Percentiles rank a stretch among this genome's conserved stretches.
Evolutionary conservation across 1,140 invertebrate genomes (phyloP).

Genomic region (Drosophila varians): DNA sequence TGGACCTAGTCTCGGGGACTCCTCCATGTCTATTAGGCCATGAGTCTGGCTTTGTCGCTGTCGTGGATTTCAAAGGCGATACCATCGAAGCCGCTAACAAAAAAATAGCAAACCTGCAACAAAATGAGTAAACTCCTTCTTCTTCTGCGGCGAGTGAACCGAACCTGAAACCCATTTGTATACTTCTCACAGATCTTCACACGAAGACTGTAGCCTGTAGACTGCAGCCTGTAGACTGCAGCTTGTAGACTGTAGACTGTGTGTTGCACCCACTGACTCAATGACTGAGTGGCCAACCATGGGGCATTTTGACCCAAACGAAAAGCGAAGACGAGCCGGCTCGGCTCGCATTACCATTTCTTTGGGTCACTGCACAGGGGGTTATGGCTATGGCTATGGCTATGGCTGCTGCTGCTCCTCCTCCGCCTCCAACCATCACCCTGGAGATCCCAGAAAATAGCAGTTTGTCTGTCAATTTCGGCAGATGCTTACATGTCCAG

Average conservation of each 20-base stretch:
- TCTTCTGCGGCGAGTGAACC: constrained; percentile 34
- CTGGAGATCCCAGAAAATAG: background rate
- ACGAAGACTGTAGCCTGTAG: constrained; percentile 50
- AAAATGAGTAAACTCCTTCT: constrained; percentile 76
- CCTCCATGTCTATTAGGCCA: constrained; percentile 69
- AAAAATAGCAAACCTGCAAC: constrained; percentile 41
- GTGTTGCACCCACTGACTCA: constrained; percentile 76
- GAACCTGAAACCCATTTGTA: constrained; percentile 78
- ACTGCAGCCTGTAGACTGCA: background rate
- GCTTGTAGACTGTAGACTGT: constrained; percentile 28
- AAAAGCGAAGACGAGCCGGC: constrained; percentile 36
- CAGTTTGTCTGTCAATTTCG: constrained; percentile 53
- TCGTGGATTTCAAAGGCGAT: constrained; percentile 80
- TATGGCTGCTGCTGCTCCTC: constrained; percentile 1
- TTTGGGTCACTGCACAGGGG: constrained; percentile 75
- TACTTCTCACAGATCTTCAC: constrained; percentile 81
- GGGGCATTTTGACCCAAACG: constrained; percentile 41
- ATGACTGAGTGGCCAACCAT: constrained; percentile 70
- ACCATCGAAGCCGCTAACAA: constrained; percentile 67
- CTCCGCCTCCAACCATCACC: background rate
- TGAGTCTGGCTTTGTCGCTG: constrained; percentile 55
- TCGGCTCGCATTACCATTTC: constrained; percentile 75
- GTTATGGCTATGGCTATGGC: too few relatives aligned
- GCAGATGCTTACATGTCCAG: constrained; percentile 69
- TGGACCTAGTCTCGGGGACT: constrained; percentile 25